A percentile compares a stretch with the other conserved stretches of the same genome.
phyloP scores from a whole-genome alignment of 2,797 vertebrate genomes.

The Mormyrops attenuatus region DNA sequence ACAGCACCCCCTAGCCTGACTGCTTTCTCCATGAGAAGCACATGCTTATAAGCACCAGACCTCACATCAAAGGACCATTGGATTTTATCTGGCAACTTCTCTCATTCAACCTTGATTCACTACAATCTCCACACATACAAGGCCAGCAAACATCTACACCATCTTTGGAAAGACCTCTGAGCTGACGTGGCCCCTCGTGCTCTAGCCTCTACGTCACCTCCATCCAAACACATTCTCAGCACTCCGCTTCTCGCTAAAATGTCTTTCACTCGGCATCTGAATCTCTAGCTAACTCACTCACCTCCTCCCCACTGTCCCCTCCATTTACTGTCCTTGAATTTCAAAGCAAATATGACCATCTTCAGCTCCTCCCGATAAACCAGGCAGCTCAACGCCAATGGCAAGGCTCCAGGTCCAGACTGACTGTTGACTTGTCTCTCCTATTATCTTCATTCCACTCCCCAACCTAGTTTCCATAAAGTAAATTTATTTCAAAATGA shows the following conservation, averaged over 20 bases:
- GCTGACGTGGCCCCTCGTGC: background rate
- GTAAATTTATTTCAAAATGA: background rate
- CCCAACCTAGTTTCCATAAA: background rate
- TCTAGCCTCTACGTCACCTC: background rate
- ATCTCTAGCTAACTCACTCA: background rate
- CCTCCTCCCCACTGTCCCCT: background rate
- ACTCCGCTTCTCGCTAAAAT: background rate
- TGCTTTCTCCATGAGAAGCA: background rate
- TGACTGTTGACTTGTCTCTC: background rate
- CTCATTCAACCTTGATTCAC: background rate
- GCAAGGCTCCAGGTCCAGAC: background rate
- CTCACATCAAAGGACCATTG: background rate
- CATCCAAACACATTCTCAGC: background rate
- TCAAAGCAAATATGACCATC: background rate
- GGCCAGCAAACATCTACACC: background rate
- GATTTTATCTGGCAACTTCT: background rate
- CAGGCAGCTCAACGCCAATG: background rate
- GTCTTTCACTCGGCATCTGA: background rate
- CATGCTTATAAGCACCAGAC: background rate
- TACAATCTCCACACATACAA: background rate
- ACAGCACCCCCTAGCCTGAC: background rate
- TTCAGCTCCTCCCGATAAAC: background rate
- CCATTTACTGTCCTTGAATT: background rate
- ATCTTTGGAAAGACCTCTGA: background rate
- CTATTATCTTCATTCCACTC: background rate